A percentile compares a stretch with the other conserved stretches of the same genome.
phyloP scores from a whole-genome alignment of 2,888 invertebrate species.

The Oxycera nigricornis region DNA sequence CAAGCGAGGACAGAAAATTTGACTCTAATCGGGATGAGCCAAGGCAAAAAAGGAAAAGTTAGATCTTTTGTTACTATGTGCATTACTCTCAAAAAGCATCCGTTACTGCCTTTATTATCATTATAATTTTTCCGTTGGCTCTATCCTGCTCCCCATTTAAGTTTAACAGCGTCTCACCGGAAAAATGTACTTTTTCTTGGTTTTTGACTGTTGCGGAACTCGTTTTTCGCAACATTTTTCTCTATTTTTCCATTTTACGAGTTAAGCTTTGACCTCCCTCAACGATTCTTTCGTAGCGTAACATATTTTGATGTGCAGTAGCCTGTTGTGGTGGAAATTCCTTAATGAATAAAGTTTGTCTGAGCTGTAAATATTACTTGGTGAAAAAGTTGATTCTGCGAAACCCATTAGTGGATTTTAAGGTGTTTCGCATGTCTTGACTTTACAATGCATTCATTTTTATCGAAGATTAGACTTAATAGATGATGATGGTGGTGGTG shows the following conservation, averaged over 20 bases:
- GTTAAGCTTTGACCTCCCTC: constrained; percentile 26
- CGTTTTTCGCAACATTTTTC: constrained; percentile 5
- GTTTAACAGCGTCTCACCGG: neutral
- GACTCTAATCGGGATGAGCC: constrained; percentile 30
- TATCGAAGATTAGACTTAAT: no score
- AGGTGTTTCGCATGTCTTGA: constrained; percentile 12
- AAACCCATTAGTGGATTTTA: constrained; percentile 30
- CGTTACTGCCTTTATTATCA: constrained; percentile 10
- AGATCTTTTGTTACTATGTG: neutral
- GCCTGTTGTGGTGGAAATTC: neutral
- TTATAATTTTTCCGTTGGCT: constrained; percentile 16
- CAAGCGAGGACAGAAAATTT: neutral
- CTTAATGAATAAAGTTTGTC: constrained; percentile 28
- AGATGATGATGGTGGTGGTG: no score
- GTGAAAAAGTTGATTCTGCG: neutral
- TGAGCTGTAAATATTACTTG: constrained; percentile 17
- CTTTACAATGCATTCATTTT: no score
- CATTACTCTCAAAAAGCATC: constrained; percentile 1
- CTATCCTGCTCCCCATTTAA: neutral
- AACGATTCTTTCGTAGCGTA: neutral
- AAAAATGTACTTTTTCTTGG: neutral
- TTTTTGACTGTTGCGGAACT: neutral
- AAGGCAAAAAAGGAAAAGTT: neutral
- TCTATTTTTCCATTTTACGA: constrained; percentile 32
- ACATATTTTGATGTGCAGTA: neutral